Evolutionary conservation across 1,140 invertebrate species (phyloP), one percentile per base, ranked within the genome.

Genomic region (Trachymyrmex septentrionalis): DNA sequence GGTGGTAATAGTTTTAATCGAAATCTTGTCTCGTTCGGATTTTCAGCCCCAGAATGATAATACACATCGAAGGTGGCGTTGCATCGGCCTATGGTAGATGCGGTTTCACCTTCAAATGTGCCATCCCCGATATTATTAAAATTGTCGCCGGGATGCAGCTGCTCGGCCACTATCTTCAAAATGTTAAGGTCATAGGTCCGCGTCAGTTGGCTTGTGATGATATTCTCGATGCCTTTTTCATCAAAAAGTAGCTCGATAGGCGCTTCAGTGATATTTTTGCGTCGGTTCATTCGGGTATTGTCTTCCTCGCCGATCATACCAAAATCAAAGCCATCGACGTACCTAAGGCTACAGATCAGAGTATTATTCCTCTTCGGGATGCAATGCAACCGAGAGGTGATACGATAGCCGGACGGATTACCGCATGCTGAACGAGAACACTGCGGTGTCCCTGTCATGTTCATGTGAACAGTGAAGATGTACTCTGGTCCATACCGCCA

Each of bases 71-170:
- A 93, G 30, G 87, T 64, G 0, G 92, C 92, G 27, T 87, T 89
- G 85, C 94, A 95, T 24, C 91, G 89, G 38, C 94, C 94, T 78
- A 91, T 89, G 5, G 93, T 91, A 21, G 91, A 89, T 53, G 92
- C 87, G 66, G 94, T 92, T 77, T 87, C 86, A 38, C 75, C 81
- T 16, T 90, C 86, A 84, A 91, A 94, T 6, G 76, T 87, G 10
- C 61, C 67, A 12, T 84, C 85, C 24, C 64, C 44, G 27, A 88
- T 78, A 19, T 90, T 77, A 34, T 84, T 69, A 12, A 87, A 55
- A 67, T 91, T 76, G 3, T 86, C 85, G 63, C 94, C 91, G 61
- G 89, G 59, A 53, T 61, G 85, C n/a, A 92, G 21, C 50, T 92
- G 90, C 76, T 90, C 91, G 27, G 67, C 66, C 24, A 93, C n/a